Conservation (phyloP, 1,140 invertebrate genomes). For the Anoplolepis gracilipes region DNA sequence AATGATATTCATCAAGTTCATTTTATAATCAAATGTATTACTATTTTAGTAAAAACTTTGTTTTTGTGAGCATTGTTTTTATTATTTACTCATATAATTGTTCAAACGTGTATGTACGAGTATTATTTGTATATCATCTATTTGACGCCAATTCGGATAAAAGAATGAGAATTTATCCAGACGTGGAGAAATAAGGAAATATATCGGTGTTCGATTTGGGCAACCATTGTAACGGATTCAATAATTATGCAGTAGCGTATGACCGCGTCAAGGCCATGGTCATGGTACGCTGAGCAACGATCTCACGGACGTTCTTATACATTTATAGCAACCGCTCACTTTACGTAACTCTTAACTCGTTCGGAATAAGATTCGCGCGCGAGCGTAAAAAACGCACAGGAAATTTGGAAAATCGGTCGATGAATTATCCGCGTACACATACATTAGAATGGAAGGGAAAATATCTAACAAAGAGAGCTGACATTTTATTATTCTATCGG, state of each 20-base stretch:
- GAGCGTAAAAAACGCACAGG: not conserved
- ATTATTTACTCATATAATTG: not conserved
- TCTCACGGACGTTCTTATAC: slow-evolving; percentile 47
- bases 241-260: slow-evolving; percentile 68
- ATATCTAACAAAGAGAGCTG: not conserved
- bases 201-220: slow-evolving; percentile 11
- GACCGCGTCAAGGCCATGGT: slow-evolving; percentile 77
- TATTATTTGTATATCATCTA: not conserved
- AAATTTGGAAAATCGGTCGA: slow-evolving; percentile 36
- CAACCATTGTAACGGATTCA: slow-evolving; percentile 50
- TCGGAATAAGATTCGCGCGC: slow-evolving; percentile 1
- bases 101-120: not conserved
- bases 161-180: not conserved
- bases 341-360: slow-evolving; percentile 65
- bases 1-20: too few relatives aligned
- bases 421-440: not conserved
- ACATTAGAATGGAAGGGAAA: not conserved
- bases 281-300: slow-evolving; percentile 73
- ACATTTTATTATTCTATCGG: not conserved
- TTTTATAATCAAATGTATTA: not conserved
- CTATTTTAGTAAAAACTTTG: not conserved
- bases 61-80: not conserved
- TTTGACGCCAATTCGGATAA: not conserved
- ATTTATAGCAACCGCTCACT: slow-evolving; percentile 42
- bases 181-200: not conserved